Percentiles rank a stretch among this genome's conserved stretches.
These are phyloP conservation scores for Agriopis leucophaearia DNA, from an alignment of 2,888 invertebrate species.

Conservation along the genomic window DNA sequence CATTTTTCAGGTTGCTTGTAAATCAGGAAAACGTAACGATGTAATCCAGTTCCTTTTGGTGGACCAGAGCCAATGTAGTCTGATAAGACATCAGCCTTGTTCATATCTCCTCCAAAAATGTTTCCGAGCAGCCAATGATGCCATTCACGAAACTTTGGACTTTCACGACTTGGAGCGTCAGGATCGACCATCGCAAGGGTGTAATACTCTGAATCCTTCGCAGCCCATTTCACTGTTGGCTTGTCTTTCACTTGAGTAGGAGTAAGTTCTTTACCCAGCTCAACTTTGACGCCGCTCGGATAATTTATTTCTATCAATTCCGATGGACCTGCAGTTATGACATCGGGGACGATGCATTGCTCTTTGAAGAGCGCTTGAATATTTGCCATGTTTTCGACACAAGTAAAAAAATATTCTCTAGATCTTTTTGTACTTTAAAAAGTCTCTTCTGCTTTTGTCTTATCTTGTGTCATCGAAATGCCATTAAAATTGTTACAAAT, in stretches of 20 bases:
- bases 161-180: constrained; percentile 91
- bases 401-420: neutral
- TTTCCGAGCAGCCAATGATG: constrained; percentile 93
- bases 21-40: constrained; percentile 90
- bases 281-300: constrained; percentile 77
- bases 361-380: constrained; percentile 73
- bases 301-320: constrained; percentile 83
- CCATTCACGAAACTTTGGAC: constrained; percentile 90
- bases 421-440: neutral
- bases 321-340: constrained; percentile 87
- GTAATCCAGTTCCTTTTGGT: constrained; percentile 90
- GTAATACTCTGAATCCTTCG: constrained; percentile 87
- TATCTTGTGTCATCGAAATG: neutral
- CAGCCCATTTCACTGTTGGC: constrained; percentile 89
- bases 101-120: constrained; percentile 88
- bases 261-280: constrained; percentile 89
- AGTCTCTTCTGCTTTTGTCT: neutral
- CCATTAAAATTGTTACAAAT: neutral
- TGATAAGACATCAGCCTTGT: constrained; percentile 88
- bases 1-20: constrained; percentile 87
- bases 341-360: constrained; percentile 89
- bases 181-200: constrained; percentile 89
- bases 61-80: constrained; percentile 89
- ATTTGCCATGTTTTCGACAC: constrained; percentile 57
- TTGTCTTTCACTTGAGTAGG: constrained; percentile 90